Base-by-base conservation (phyloP, 2,113 vertebrate genomes). In the Tragelaphus scriptus region DNA sequence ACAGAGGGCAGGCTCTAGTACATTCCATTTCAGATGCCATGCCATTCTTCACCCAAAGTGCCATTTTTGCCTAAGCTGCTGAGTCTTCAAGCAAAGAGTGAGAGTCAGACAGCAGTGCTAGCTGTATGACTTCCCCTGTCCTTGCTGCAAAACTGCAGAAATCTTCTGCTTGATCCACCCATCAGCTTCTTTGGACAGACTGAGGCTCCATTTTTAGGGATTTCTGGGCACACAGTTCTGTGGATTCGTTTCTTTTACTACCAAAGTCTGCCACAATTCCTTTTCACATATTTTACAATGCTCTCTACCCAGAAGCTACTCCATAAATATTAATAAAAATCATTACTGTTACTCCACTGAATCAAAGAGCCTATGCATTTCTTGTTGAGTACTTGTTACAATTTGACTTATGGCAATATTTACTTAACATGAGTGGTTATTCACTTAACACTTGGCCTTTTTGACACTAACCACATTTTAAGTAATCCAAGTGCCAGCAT, bases 391-490 rank as follows among this genome's bases (percentile, higher is more conserved):
- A 36, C 44, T 71, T 80, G 28, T 25, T 95, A 63, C 82, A 90
- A 44, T 77, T 65, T 93, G 92, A 93, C 61, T 89, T 92, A 75
- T 0, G 40, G 32, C 11, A 87, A 85, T 84, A 91, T 85, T 95
- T 97, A 90, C 71, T 94, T 94, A 86, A 77, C 44, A 21, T 44
- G 68, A 95, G 87, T 95, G 91, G 58, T 40, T 65, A 91, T 85
- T 98, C 84, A 55, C 58, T 92, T 90, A 86, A 85, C 47, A 95
- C 51, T 61, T 55, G 77, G 95, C 25, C 80, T 96, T 94, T 94
- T 88, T 95, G 80, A 90, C 90, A 80, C 21, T 30, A 79, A 92
- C 79, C 65, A 61, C 87, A 93, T 88, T 95, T 90, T 85, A 96
- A 96, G 87, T 71, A 65, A 80, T 19, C 21, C 40, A 85, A 86